phyloP scores from a whole-genome alignment of 2,888 invertebrate genomes.

The Pantelozetes paolii region DNA sequence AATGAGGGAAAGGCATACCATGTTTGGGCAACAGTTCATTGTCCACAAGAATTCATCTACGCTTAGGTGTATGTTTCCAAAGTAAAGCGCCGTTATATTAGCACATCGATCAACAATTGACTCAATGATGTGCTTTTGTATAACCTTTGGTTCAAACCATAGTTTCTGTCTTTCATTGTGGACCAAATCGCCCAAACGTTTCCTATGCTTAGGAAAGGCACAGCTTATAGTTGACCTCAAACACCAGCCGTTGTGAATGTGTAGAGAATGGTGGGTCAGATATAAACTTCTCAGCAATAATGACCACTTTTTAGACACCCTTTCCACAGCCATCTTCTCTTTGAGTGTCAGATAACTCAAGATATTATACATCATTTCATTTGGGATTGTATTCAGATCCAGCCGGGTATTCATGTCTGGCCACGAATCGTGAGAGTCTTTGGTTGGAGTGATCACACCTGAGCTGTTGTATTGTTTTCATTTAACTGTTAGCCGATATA shows the following conservation, averaged over 20 bases:
- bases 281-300: neutral
- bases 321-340: neutral
- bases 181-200: neutral
- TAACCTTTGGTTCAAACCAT: neutral
- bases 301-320: neutral
- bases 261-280: neutral
- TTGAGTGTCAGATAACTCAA: neutral
- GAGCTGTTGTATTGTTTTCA: no score
- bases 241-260: neutral
- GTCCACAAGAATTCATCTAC: neutral
- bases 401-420: neutral
- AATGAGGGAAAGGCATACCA: neutral
- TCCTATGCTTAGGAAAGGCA: neutral
- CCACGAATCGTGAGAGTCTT: no score
- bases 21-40: neutral
- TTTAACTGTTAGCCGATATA: no score
- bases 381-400: neutral
- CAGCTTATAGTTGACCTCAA: neutral
- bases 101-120: neutral
- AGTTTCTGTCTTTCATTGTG: neutral
- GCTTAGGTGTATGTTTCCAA: neutral
- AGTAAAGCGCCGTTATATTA: neutral
- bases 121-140: neutral
- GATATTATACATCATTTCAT: neutral
- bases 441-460: no score